These are phyloP conservation scores for Lethenteron reissneri DNA, from an alignment of 2,113 vertebrate species.

Conservation along the genomic window DNA sequence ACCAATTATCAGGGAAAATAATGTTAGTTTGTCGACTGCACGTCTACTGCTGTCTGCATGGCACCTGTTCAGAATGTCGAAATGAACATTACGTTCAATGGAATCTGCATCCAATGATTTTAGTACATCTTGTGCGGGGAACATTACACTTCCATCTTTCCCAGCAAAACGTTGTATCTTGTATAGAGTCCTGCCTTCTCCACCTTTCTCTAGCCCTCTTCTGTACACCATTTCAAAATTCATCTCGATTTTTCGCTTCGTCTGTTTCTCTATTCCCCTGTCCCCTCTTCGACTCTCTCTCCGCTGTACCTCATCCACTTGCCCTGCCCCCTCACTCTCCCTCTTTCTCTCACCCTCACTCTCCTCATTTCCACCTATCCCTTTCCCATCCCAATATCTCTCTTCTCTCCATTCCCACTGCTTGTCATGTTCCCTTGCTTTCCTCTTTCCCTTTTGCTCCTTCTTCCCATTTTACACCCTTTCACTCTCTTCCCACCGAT, in stretches of 20 bases:
- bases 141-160: no score
- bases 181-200: background rate
- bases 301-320: background rate
- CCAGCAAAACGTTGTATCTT: no score
- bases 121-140: no score
- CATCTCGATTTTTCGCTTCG: background rate
- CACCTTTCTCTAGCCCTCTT: background rate
- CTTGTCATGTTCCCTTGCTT: background rate
- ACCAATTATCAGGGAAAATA: no score
- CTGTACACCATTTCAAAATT: background rate
- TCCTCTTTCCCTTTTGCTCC: background rate
- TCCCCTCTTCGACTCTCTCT: background rate
- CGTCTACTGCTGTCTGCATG: no score
- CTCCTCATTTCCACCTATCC: background rate
- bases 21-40: no score
- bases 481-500: background rate
- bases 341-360: background rate
- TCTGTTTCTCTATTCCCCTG: background rate
- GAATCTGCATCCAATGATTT: no score
- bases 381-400: background rate
- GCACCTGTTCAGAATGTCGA: no score
- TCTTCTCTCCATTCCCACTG: background rate
- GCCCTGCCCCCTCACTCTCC: background rate
- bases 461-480: background rate
- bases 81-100: no score